Conservation (phyloP, 2,113 vertebrate genomes). For the Cygnus atratus region DNA sequence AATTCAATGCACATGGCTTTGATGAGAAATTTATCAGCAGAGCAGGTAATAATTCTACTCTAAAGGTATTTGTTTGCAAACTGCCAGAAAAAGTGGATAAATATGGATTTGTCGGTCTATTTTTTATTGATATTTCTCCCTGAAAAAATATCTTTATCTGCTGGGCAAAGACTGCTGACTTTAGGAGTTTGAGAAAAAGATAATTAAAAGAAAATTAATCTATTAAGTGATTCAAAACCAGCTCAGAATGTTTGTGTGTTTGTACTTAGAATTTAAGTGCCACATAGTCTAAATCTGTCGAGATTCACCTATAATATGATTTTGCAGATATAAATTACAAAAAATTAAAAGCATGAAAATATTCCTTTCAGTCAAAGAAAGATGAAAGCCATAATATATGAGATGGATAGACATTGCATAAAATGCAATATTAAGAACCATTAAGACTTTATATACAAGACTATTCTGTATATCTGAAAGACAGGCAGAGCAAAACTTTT, state of each 20-base stretch:
- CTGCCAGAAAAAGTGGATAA: neutral
- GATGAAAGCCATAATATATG: neutral
- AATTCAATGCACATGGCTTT: slow-evolving; percentile 33
- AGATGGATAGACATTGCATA: neutral
- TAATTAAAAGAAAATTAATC: slow-evolving; percentile 30
- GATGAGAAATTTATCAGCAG: slow-evolving; percentile 19
- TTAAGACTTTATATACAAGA: neutral
- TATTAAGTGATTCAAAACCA: neutral
- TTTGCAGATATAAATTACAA: neutral
- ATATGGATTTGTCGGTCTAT: neutral
- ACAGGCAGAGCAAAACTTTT: neutral
- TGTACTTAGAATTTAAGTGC: neutral
- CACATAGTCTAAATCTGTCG: neutral
- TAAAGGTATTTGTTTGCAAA: neutral
- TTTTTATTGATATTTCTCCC: slow-evolving; percentile 4
- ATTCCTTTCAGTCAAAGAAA: neutral
- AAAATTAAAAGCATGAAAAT: neutral
- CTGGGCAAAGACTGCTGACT: neutral
- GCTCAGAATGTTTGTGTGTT: neutral
- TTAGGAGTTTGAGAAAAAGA: neutral
- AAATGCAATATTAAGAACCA: neutral
- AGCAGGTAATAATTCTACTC: neutral
- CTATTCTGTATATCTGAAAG: neutral
- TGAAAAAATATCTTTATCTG: neutral
- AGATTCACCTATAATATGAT: neutral